Evolutionary conservation across 2,113 vertebrate genomes (phyloP).

Genomic region (Alces alces): DNA sequence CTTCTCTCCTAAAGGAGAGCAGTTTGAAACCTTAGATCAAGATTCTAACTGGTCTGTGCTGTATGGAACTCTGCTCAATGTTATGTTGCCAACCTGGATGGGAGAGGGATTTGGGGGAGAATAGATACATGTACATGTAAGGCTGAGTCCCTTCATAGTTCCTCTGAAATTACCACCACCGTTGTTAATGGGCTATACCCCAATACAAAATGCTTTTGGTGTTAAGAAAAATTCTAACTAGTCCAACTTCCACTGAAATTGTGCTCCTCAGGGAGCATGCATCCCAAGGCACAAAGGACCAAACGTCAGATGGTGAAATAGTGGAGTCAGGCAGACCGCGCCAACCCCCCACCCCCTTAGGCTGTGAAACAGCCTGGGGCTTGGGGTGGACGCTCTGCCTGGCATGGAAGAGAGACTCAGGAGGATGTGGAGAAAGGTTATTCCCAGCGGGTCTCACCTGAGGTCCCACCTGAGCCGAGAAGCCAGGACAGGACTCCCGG

Average conservation of each 20-base stretch:
- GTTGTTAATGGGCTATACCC: not conserved
- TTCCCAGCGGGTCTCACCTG: not conserved
- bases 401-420: not conserved
- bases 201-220: not conserved
- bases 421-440: not conserved
- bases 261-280: fast-evolving
- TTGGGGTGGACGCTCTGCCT: fast-evolving
- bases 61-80: not conserved
- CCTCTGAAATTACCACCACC: not conserved
- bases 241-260: no score
- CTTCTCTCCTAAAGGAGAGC: not conserved
- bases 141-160: not conserved
- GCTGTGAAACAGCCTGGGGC: not conserved
- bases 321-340: fast-evolving
- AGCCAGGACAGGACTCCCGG: not conserved
- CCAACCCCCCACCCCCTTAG: fast-evolving
- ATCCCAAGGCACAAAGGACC: not conserved
- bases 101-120: not conserved
- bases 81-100: not conserved
- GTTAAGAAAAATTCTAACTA: not conserved
- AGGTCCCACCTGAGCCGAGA: not conserved
- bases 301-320: fast-evolving
- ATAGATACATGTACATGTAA: not conserved
- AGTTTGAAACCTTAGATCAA: not conserved
- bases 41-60: not conserved